phyloP scores from a whole-genome alignment of 2,888 invertebrate species.

The Pinctada fucata region DNA sequence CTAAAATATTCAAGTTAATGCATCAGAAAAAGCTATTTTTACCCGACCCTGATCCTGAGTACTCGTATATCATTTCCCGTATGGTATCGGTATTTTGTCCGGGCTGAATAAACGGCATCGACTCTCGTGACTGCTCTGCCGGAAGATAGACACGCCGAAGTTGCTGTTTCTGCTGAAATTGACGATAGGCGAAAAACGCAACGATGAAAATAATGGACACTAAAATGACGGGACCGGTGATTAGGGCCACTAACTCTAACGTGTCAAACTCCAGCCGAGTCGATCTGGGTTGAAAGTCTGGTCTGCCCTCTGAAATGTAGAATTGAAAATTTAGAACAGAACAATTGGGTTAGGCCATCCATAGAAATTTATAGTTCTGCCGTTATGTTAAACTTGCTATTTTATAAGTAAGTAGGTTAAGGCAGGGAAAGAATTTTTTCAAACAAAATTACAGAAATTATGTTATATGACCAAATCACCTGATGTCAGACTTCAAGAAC shows the following conservation, averaged over 20 bases:
- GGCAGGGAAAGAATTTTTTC: not conserved
- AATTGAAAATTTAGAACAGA: not conserved
- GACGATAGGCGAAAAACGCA: conserved; percentile 55
- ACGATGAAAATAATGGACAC: conserved; percentile 83
- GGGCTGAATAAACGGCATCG: conserved; percentile 61
- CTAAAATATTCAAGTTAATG: too few species aligned
- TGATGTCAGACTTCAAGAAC: too few species aligned
- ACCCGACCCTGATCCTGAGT: conserved; percentile 95
- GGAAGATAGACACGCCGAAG: conserved; percentile 31
- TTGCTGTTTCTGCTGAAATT: conserved; percentile 48
- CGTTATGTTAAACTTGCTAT: too few species aligned
- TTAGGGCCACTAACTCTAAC: conserved; percentile 83
- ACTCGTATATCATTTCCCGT: conserved; percentile 63
- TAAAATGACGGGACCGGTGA: conserved; percentile 84
- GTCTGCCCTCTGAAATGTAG: not conserved
- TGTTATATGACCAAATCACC: too few species aligned
- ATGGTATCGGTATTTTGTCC: conserved; percentile 57
- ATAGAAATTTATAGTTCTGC: too few species aligned
- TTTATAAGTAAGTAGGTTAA: too few species aligned
- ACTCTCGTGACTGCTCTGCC: conserved; percentile 53
- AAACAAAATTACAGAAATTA: not conserved
- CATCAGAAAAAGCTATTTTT: conserved; percentile 50
- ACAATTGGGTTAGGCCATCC: not conserved
- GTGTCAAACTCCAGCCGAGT: conserved; percentile 72
- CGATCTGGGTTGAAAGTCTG: conserved; percentile 1